Percentiles rank a stretch among this genome's conserved stretches.
These are phyloP conservation scores for Peromyscus melanophrys DNA, from an alignment of 2,797 vertebrate species.

Conservation along the genomic window DNA sequence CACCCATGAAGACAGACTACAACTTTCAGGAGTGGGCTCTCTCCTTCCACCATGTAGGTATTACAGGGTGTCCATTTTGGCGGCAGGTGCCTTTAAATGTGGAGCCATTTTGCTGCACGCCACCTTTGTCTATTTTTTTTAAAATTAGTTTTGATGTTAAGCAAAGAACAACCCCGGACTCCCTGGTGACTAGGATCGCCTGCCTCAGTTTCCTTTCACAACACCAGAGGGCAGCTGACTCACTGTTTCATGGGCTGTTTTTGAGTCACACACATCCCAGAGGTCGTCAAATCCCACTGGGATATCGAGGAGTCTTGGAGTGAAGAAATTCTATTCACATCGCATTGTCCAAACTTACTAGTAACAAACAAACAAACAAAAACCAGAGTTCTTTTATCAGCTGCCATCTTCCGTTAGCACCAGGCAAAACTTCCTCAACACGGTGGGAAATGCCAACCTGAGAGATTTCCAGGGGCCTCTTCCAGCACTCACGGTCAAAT, in stretches of 20 bases:
- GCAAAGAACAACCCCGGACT: neutral
- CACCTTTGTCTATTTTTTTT: neutral
- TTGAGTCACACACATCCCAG: constrained; percentile 11
- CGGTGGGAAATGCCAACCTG: neutral
- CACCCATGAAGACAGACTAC: neutral
- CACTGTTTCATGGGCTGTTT: neutral
- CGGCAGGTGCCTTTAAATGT: neutral
- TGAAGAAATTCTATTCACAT: neutral
- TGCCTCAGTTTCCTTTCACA: constrained; percentile 40
- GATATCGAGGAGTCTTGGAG: neutral
- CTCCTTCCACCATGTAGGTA: neutral
- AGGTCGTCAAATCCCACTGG: neutral
- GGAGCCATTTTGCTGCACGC: neutral
- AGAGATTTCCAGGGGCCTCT: neutral
- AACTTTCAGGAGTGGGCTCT: neutral
- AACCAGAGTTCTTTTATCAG: neutral
- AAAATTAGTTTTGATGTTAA: neutral
- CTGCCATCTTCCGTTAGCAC: neutral
- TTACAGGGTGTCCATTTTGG: neutral
- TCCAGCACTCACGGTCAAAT: neutral
- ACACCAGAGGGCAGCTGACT: neutral
- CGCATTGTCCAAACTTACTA: constrained; percentile 27
- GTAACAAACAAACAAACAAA: neutral
- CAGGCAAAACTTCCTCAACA: neutral
- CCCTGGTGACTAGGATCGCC: neutral